Evolutionary conservation across 2,797 vertebrate species (phyloP).

Genomic region (Pangasius djambal): DNA sequence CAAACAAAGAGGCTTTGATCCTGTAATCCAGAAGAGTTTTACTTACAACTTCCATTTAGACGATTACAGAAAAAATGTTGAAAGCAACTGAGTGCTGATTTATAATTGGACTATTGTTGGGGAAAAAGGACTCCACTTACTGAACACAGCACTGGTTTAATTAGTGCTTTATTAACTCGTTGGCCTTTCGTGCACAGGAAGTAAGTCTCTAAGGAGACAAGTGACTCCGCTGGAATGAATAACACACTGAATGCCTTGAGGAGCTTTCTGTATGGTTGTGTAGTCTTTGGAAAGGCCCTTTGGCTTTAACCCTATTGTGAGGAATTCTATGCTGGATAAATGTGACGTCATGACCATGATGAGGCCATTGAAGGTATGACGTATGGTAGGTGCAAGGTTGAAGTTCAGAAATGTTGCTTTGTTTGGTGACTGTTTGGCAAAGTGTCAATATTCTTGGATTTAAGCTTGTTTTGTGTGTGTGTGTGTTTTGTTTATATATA

Average conservation of each 20-base stretch:
- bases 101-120: background rate
- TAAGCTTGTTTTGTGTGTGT: background rate
- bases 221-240: slow-evolving; percentile 40
- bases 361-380: slow-evolving; percentile 14
- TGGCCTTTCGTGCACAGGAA: slow-evolving; percentile 32
- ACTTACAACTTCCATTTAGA: slow-evolving; percentile 6
- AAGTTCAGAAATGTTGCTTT: slow-evolving; percentile 20
- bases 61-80: slow-evolving; percentile 14
- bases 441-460: background rate
- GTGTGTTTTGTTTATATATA: background rate
- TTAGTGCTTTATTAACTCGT: slow-evolving; percentile 10
- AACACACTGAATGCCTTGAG: slow-evolving; percentile 27
- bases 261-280: slow-evolving; percentile 18
- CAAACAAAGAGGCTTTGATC: background rate
- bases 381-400: slow-evolving; percentile 10
- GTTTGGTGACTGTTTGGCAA: slow-evolving; percentile 3
- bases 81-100: background rate
- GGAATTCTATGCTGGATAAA: slow-evolving; percentile 10
- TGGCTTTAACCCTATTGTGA: slow-evolving; percentile 7
- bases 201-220: slow-evolving; percentile 28
- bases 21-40: background rate
- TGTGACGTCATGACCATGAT: slow-evolving; percentile 3
- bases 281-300: slow-evolving; percentile 42
- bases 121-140: slow-evolving; percentile 3
- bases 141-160: slow-evolving; percentile 33